Conservation (phyloP, 2,113 vertebrate species). For the Hydrochoerus hydrochaeris region DNA sequence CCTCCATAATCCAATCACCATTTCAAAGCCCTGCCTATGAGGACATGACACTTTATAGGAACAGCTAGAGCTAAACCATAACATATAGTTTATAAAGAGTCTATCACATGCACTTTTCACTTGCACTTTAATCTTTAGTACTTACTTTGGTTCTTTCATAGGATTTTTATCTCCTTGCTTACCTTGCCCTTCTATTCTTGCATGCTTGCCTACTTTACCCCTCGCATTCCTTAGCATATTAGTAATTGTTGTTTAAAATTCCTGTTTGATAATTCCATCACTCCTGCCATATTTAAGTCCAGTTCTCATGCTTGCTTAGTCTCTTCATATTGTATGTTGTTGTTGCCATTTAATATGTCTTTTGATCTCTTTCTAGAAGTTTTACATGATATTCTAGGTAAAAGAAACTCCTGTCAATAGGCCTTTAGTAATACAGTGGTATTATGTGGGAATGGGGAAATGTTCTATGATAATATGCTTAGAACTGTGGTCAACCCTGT, state of each 20-base stretch:
- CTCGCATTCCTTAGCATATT: background rate
- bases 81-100: background rate
- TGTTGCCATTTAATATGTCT: background rate
- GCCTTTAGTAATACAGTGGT: background rate
- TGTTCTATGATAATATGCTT: background rate
- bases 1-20: background rate
- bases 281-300: background rate
- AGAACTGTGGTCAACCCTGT: background rate
- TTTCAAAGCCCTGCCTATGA: background rate
- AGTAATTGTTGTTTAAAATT: background rate
- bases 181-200: background rate
- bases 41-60: background rate
- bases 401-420: background rate
- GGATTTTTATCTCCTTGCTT: background rate
- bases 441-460: background rate
- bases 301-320: background rate
- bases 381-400: background rate
- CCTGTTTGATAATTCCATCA: background rate
- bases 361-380: background rate
- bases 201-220: background rate
- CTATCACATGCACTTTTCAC: background rate
- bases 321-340: background rate
- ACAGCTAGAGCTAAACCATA: background rate
- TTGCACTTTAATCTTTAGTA: background rate
- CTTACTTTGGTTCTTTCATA: background rate